phyloP scores from a whole-genome alignment of 2,113 vertebrate species.

The Gobio gobio region DNA sequence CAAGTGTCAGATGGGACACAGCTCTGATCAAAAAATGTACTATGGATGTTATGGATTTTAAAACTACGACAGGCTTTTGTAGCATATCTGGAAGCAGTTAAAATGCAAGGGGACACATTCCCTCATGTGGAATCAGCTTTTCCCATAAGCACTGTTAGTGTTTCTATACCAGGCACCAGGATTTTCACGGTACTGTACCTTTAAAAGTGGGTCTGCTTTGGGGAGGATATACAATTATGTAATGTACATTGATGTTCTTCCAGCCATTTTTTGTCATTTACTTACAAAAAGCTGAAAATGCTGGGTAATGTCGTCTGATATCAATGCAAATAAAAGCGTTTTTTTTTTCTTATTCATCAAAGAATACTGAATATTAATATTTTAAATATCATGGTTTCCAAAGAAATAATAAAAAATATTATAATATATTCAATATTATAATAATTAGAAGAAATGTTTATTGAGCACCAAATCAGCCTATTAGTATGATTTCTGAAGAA shows the following conservation, averaged over 20 bases:
- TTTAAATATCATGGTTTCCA: too few relatives aligned
- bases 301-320: too few relatives aligned
- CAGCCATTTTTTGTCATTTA: too few relatives aligned
- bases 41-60: conserved; percentile 45
- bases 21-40: conserved; percentile 48
- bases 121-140: conserved; percentile 70
- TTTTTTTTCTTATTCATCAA: too few relatives aligned
- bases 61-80: conserved; percentile 9
- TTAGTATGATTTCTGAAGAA: too few relatives aligned
- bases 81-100: conserved; percentile 76
- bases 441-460: too few relatives aligned
- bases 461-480: too few relatives aligned
- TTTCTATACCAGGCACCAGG: conserved; percentile 71
- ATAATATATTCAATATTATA: too few relatives aligned
- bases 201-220: not conserved
- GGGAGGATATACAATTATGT: not conserved
- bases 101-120: conserved; percentile 62
- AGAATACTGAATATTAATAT: too few relatives aligned
- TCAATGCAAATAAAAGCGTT: too few relatives aligned
- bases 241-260: not conserved
- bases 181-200: conserved; percentile 28
- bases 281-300: too few relatives aligned
- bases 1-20: conserved; percentile 44
- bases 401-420: too few relatives aligned
- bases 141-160: conserved; percentile 70